phyloP scores from a whole-genome alignment of 2,113 vertebrate species.

The Esox niger region DNA sequence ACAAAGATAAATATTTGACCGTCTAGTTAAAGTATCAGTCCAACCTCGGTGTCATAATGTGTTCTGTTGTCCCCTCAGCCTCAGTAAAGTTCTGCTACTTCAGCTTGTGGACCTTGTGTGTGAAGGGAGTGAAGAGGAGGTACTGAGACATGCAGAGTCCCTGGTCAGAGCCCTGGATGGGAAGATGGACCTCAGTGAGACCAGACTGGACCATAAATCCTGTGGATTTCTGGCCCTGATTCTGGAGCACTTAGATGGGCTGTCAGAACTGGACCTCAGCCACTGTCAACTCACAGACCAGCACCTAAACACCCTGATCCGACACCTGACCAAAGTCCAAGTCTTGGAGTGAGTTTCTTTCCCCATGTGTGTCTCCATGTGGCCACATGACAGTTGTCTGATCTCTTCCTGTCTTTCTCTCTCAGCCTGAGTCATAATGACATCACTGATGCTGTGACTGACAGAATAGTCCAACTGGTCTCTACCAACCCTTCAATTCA shows the following conservation, averaged over 20 bases:
- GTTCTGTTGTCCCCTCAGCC: slow-evolving; percentile 16
- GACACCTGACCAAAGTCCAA: slow-evolving; percentile 37
- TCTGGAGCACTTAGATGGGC: slow-evolving; percentile 40
- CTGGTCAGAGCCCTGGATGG: slow-evolving; percentile 32
- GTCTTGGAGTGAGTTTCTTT: slow-evolving; percentile 40
- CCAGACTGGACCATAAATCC: slow-evolving; percentile 17
- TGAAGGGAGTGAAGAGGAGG: neutral
- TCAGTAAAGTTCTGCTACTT: slow-evolving; percentile 30
- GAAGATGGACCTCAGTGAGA: slow-evolving; percentile 45
- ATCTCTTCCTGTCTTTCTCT: neutral
- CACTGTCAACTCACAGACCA: slow-evolving; percentile 38
- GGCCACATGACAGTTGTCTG: neutral
- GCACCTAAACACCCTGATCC: slow-evolving; percentile 30
- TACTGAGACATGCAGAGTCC: slow-evolving; percentile 7
- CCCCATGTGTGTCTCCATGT: neutral
- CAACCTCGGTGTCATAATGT: neutral
- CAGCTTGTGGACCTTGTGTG: slow-evolving; percentile 26
- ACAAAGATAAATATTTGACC: neutral
- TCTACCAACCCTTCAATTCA: slow-evolving; percentile 13
- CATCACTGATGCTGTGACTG: slow-evolving; percentile 37
- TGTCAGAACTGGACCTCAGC: slow-evolving; percentile 47
- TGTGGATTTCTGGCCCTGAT: slow-evolving; percentile 36
- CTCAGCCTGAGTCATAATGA: slow-evolving; percentile 42
- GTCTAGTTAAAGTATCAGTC: neutral
- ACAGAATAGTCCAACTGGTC: slow-evolving; percentile 12